Evolutionary conservation across 1,140 invertebrate genomes (phyloP), one percentile per base, ranked within the genome.

Genomic region (Anastrepha obliqua): DNA sequence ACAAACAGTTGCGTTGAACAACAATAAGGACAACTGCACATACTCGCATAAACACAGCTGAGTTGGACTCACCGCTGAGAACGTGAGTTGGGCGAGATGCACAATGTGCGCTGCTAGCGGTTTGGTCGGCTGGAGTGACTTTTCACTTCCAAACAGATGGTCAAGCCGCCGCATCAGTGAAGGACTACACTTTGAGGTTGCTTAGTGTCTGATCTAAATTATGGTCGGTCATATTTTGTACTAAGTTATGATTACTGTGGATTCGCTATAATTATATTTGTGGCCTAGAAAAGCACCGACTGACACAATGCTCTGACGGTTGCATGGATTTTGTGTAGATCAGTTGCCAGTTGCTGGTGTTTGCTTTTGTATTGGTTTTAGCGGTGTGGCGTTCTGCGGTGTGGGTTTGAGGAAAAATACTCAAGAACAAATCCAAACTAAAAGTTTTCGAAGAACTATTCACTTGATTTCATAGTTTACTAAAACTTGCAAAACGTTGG

Each of bases 201-300:
- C 42, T 74, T 17, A 74, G 11, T 44, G 67, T 42, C n/a, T 81
- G 74, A 81, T 81, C 74, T 81, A 55, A 81, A 81, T 81, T 81
- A 81, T 55, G 47, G 47, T 81, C 44, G 55, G 44, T 3, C 51
- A 81, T 81, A 81, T 81, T 81, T 81, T 81, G 5, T 81, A 42
- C 47, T 13, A 78, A 51, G 74, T 81, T 81, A 81, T 81, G 74
- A n/a, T 81, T 81, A 55, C 74, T 55, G 47, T n/a, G n/a, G 74
- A 81, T 55, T 13, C 74, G 74, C 74, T 55, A 20, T 81, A 81
- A 81, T 81, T 81, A 81, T 81, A 81, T 81, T 81, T 81, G 44
- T 55, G 74, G 74, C 74, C 74, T 55, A 81, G 74, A 81, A 81
- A 81, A 55, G 47, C 74, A 55, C 51, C 20, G 47, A 74, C 47